phyloP scores from a whole-genome alignment of 2,888 invertebrate genomes.

The Xestia ashworthii region DNA sequence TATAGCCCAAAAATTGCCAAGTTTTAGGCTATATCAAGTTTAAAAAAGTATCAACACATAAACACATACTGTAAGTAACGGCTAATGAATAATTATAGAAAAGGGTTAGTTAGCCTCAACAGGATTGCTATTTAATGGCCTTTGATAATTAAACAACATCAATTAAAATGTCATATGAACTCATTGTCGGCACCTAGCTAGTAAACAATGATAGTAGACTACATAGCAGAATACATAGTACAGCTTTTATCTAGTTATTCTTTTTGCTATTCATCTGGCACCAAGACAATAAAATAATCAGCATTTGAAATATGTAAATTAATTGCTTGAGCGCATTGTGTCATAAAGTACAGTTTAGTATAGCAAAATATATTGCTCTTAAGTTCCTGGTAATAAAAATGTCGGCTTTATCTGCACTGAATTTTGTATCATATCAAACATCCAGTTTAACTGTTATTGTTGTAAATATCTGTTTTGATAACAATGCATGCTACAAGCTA shows the following conservation, averaged over 20 bases:
- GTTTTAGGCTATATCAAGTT: neutral
- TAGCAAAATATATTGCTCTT: neutral
- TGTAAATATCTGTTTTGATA: conserved; percentile 45
- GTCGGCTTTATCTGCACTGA: conserved; percentile 6
- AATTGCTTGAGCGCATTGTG: neutral
- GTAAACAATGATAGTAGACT: conserved; percentile 58
- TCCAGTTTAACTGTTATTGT: conserved; percentile 25
- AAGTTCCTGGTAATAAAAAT: conserved; percentile 13
- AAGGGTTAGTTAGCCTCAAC: conserved; percentile 37
- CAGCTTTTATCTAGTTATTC: conserved; percentile 38
- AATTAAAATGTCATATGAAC: conserved; percentile 61
- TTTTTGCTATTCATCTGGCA: conserved; percentile 32
- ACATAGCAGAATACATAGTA: conserved; percentile 18
- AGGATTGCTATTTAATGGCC: conserved; percentile 43
- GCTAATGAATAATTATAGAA: conserved; percentile 13
- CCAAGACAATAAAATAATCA: conserved; percentile 21
- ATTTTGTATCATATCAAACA: conserved; percentile 18
- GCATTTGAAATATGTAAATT: conserved; percentile 12
- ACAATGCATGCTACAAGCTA: conserved; percentile 35
- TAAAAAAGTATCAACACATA: neutral
- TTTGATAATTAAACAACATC: conserved; percentile 54
- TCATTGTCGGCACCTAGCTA: conserved; percentile 41
- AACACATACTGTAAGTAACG: neutral
- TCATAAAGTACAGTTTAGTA: neutral
- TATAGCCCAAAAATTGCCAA: neutral